Percentiles rank a stretch among this genome's conserved stretches.
Conservation (phyloP, 1,140 invertebrate species). For the Zelostemma sp. region DNA sequence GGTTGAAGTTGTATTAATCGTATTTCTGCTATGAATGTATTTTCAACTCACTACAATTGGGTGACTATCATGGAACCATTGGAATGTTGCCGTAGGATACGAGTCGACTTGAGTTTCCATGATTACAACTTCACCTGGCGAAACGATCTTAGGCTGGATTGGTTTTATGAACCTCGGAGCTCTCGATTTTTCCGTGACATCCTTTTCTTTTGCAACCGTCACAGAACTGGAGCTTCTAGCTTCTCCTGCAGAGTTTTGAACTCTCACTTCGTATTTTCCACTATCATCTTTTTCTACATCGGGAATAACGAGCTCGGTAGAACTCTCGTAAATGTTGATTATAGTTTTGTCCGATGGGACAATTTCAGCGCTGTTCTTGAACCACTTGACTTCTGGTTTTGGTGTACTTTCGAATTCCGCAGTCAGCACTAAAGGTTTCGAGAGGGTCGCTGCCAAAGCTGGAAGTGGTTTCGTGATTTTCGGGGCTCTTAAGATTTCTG, state of each 20-base stretch:
- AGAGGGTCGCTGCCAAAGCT: conserved; percentile 74
- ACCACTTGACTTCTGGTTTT: conserved; percentile 86
- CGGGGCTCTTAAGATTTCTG: conserved; percentile 75
- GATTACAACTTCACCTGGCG: conserved; percentile 81
- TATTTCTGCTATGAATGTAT: too few species aligned
- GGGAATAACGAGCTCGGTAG: conserved; percentile 77
- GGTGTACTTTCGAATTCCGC: conserved; percentile 81
- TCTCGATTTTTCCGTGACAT: conserved; percentile 73
- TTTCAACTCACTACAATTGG: conserved; percentile 68
- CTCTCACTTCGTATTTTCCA: conserved; percentile 88
- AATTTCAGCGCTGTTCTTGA: conserved; percentile 87
- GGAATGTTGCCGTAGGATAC: conserved; percentile 84
- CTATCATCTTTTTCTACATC: conserved; percentile 80
- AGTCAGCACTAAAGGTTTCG: conserved; percentile 74
- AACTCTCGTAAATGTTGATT: conserved; percentile 76
- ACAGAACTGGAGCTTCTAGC: conserved; percentile 84
- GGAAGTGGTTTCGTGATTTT: conserved; percentile 78
- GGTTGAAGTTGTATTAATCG: too few species aligned
- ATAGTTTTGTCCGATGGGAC: conserved; percentile 76
- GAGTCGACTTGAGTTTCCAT: conserved; percentile 84
- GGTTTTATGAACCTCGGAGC: conserved; percentile 82
- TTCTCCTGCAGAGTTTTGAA: conserved; percentile 81
- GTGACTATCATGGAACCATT: conserved; percentile 82
- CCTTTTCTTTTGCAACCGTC: conserved; percentile 73
- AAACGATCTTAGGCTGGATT: conserved; percentile 79